Conservation (phyloP, 1,140 invertebrate species). For the Diabrotica virgifera region DNA sequence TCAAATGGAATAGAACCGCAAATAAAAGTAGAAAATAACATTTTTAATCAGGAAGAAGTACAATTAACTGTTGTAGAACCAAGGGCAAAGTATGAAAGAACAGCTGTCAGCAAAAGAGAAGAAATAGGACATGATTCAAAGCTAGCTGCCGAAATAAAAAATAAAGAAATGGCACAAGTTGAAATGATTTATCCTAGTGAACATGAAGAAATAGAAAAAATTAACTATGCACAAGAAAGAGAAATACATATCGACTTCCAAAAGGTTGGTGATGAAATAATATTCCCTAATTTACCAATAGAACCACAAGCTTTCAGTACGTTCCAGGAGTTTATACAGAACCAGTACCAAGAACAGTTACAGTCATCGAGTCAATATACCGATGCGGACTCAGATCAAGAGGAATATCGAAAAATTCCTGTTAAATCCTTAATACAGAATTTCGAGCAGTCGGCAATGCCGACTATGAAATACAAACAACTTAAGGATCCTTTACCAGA, state of each 20-base stretch:
- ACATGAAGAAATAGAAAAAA: conserved; percentile 43
- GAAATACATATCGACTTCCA: conserved; percentile 44
- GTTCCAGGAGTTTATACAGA: background rate
- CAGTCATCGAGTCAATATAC: background rate
- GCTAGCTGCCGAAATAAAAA: conserved; percentile 32
- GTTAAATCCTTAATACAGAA: conserved; percentile 62
- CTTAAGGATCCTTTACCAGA: conserved; percentile 48
- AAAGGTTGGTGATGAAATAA: conserved; percentile 9
- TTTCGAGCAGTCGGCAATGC: conserved; percentile 60
- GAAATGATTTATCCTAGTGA: conserved; percentile 35
- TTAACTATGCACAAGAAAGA: conserved; percentile 41
- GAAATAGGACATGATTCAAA: conserved; percentile 24
- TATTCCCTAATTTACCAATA: conserved; percentile 3
- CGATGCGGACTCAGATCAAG: conserved; percentile 39
- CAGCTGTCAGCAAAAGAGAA: conserved; percentile 23
- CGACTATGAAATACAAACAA: conserved; percentile 57
- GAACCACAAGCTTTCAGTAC: background rate
- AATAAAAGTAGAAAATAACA: conserved; percentile 7
- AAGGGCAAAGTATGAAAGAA: conserved; percentile 25
- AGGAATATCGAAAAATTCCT: conserved; percentile 58
- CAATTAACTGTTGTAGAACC: background rate
- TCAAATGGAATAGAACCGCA: conserved; percentile 14
- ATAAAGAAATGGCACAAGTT: conserved; percentile 38
- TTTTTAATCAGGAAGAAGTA: conserved; percentile 2
- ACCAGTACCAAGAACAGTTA: background rate